Base-by-base conservation (phyloP, 2,888 invertebrate species). In the Yponomeuta evonymella region DNA sequence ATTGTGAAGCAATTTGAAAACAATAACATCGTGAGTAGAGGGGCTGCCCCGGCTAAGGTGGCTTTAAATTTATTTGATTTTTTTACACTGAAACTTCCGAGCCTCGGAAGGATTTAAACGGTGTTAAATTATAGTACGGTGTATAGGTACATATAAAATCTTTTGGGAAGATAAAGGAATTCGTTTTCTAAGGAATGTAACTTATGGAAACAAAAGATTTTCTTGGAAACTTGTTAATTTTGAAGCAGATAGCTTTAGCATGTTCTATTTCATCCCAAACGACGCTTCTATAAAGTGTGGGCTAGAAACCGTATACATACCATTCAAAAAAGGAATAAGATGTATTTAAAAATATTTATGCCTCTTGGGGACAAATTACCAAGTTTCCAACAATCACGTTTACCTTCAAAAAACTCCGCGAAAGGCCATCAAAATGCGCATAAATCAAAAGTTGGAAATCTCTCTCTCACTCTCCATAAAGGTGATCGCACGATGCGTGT, bases 371-470 rank as follows among this genome's bases (percentile, higher is more conserved):
- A 76, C 75, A 79, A 78, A 82, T 83, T 81, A 80, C 76, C 76
- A 82, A 82, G 80, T 84, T 82, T 76, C 71, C 30, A 69, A 71
- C 73, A 75, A 75, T 75, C 77, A 75, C 77, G 80, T 81, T 81
- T 81, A 80, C 81, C 79, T 80, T 78, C 74, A 73, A 72, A 72
- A 74, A 77, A 77, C 78, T 74, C 73, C 71, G 72, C 71, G 76
- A 62, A 48, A 76, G 76, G 79, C 78, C 77, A 86, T 84, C 83
- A 83, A 83, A 84, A 85, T 84, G 87, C 84, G 80, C 86, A 87
- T 87, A 85, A 86, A 86, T 87, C 83, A 83, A 82, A 85, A 83
- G 79, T 88, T 87, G 79, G 76, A 78, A 80, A 80, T 80, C 78
- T 75, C 76, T 76, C 78, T 30, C 68, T 30, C 68, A n/a, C 68